A percentile compares a stretch with the other conserved stretches of the same genome.
These are phyloP conservation scores for Sebastes reedi DNA, from an alignment of 2,797 vertebrate genomes.

Conservation along the genomic window DNA sequence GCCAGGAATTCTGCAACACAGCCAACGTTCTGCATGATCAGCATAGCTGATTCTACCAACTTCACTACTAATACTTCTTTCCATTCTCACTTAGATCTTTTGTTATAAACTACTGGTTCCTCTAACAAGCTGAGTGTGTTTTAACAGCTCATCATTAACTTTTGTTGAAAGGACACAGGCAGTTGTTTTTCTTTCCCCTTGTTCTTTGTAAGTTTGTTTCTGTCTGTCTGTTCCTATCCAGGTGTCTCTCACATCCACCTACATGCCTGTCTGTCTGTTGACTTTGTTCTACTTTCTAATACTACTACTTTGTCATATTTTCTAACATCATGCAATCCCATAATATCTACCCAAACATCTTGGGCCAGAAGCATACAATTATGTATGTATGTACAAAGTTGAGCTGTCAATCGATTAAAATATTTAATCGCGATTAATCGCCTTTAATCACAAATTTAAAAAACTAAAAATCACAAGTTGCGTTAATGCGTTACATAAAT, in stretches of 20 bases:
- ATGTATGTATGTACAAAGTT: neutral
- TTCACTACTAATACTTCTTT: neutral
- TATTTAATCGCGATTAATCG: too few relatives aligned
- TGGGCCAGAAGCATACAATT: neutral
- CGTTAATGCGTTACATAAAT: too few relatives aligned
- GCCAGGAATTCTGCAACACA: constrained; percentile 23
- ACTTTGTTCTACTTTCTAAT: neutral
- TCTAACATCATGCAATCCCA: neutral
- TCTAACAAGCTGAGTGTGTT: neutral
- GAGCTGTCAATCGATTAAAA: too few relatives aligned
- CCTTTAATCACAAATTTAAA: too few relatives aligned
- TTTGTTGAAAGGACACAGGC: neutral
- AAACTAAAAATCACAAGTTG: too few relatives aligned
- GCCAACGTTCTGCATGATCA: constrained; percentile 24
- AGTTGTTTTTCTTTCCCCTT: neutral
- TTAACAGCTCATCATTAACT: neutral
- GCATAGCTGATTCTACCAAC: neutral
- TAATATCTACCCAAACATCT: neutral
- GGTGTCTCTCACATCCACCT: neutral
- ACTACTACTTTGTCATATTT: neutral
- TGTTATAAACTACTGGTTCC: too few relatives aligned
- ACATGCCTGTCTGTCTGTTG: neutral
- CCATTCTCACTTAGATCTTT: neutral
- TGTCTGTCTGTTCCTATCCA: neutral
- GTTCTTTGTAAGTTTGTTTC: neutral